Evolutionary conservation across 2,113 vertebrate species (phyloP), one percentile per base, ranked within the genome.

Genomic region (Hippoglossus stenolepis): DNA sequence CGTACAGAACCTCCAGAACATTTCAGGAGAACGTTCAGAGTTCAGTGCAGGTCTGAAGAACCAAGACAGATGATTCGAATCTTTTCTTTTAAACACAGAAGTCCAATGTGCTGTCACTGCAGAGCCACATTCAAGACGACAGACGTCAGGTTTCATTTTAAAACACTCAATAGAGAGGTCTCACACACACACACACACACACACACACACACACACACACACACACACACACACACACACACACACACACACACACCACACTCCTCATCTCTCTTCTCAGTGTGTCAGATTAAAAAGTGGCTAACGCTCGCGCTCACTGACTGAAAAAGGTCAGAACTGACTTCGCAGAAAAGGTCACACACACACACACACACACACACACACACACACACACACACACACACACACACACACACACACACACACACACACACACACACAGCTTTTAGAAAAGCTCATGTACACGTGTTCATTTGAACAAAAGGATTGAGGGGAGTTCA

Each of bases 331-430:
- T 74, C 49, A 11, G 21, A 45, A 1, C 13, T 23, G 45, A 63
- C 82, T 72, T 79, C 57, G 31, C 35, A 15, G 75, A 2, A 84
- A 86, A 89, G 80, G 84, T 86, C 81, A 61, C 20, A 4, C 56
- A 28, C 2, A 15, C 54, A 47, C 7, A 35, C 0, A 26, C 59
- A 59, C 62, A 57, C 45, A 38, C 62, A 47, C 17, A 63, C 69
- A 64, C 15, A 54, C 20, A 63, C 61, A 24, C 51, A 43, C 63
- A 61, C 35, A 43, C 45, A 56, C 81, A 65, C 20, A 4, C 54
- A 28, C 2, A 20, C 53, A 31, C 6, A 31, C 1, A 38, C 58
- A 47, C 61, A 57, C 69, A 49, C 61, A 45, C n/a, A 63, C 69
- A 67, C 14, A 59, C 18, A 63, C 61, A 31, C 23, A 23, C 24